Conservation (phyloP, 2,113 vertebrate genomes). For the Sinocyclocheilus grahami region DNA sequence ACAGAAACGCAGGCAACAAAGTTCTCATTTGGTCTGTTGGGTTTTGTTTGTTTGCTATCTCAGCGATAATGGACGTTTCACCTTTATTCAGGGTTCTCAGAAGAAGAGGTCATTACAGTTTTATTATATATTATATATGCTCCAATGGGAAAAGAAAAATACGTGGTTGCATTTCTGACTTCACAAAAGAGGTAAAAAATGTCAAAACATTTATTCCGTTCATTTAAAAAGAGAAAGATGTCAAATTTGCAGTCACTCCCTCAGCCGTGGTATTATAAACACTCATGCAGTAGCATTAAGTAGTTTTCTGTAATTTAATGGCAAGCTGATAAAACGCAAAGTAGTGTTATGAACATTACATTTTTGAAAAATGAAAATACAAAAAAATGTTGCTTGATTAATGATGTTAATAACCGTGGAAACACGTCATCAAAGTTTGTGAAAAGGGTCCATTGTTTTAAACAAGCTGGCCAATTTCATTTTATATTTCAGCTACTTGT, state of each 20-base stretch:
- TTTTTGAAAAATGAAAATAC: not conserved
- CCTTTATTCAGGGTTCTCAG: not conserved
- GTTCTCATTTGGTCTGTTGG: not conserved
- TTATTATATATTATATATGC: too few relatives aligned
- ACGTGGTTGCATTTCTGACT: not conserved
- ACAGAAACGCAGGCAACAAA: not conserved
- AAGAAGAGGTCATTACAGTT: not conserved
- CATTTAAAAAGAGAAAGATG: not conserved
- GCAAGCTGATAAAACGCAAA: not conserved
- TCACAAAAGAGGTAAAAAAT: not conserved
- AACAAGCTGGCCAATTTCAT: not conserved
- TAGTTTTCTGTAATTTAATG: not conserved
- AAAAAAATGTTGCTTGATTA: not conserved
- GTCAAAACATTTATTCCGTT: not conserved
- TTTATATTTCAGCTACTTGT: not conserved
- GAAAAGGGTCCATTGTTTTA: not conserved
- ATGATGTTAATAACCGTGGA: not conserved
- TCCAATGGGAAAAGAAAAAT: not conserved
- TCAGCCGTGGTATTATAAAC: not conserved
- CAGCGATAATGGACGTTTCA: not conserved
- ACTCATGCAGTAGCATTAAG: not conserved
- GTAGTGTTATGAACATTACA: not conserved
- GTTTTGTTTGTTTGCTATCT: not conserved
- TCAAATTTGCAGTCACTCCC: not conserved
- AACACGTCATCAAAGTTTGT: not conserved